Evolutionary conservation across 2,888 invertebrate genomes (phyloP), one percentile per base, ranked within the genome.

Genomic region (Coremacera marginata): DNA sequence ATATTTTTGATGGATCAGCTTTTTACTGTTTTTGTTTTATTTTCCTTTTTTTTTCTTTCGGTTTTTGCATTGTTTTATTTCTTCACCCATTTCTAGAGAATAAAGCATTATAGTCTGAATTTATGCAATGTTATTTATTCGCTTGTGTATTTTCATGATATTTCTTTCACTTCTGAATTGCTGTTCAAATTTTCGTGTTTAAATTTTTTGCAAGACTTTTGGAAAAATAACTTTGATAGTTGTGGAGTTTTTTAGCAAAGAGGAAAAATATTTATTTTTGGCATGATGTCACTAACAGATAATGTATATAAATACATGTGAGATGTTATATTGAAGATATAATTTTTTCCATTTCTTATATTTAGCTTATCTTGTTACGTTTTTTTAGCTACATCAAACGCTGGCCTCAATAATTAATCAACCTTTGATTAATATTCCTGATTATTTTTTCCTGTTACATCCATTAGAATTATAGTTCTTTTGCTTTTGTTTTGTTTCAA

Each of bases 1-100:
- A 67, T 44, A 37, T 67, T 67, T 63, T 63, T n/a, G 63, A n/a
- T n/a, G 63, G n/a, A 63, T 63, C 8, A 34, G 9, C 44, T 22
- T 37, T 9, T n/a, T n/a, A n/a, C n/a, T n/a, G n/a, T n/a, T n/a
- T 63, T 37, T 37, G 4, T 37, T 7, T 7, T 8, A 7, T 4
- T 37, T 37, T 63, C 34, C 16, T 31, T 4, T 14, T 27, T 16
- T 67, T 22, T 37, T 9, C 37, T 5, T 65, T 34, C 1, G 19
- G 7, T 67, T 67, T 34, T 7, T 44, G 37, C 31, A 34, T 11
- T 65, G 34, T 37, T 37, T 14, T 37, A 14, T 31, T 16, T 8
- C 57, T 60, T 25, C 11, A 22, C 57, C 57, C 37, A 9, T 37
- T n/a, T 19, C 5, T 0, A 22, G 2, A 44, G 19, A 67, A 67